Evolutionary conservation across 2,797 vertebrate species (phyloP).

Genomic region (Florisuga fusca): DNA sequence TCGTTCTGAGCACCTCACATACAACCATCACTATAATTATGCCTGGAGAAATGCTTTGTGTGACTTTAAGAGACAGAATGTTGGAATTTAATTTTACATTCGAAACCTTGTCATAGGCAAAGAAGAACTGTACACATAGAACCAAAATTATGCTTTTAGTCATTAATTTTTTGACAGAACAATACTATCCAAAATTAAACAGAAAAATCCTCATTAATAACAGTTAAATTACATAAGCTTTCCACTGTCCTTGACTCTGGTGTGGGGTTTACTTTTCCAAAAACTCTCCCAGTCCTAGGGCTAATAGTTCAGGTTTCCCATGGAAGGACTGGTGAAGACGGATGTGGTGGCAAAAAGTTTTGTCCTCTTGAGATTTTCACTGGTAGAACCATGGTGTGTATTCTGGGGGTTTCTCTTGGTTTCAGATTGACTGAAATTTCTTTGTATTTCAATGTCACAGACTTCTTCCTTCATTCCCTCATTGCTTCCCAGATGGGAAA

Average conservation of each 20-base stretch:
- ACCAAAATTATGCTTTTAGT: neutral
- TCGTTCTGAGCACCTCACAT: neutral
- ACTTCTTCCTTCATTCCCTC: neutral
- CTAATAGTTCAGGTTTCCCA: neutral
- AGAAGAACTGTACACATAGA: neutral
- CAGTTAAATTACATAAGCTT: neutral
- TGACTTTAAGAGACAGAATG: neutral
- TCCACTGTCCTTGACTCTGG: neutral
- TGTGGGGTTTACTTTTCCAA: neutral
- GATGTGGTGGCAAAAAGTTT: neutral
- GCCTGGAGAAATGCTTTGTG: neutral
- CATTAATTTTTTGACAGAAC: neutral
- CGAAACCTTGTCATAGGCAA: neutral
- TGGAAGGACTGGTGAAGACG: accelerated
- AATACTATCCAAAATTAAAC: neutral
- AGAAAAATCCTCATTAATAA: neutral
- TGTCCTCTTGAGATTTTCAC: neutral
- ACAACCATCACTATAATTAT: neutral
- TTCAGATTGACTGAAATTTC: neutral
- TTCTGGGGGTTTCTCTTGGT: neutral
- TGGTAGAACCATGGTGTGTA: neutral
- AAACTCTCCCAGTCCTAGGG: neutral
- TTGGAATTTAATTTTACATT: neutral
- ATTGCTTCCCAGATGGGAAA: neutral
- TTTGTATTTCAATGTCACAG: neutral